Evolutionary conservation across 2,888 invertebrate species (phyloP), one percentile per base, ranked within the genome.

Genomic region (Rhamnusium bicolor): DNA sequence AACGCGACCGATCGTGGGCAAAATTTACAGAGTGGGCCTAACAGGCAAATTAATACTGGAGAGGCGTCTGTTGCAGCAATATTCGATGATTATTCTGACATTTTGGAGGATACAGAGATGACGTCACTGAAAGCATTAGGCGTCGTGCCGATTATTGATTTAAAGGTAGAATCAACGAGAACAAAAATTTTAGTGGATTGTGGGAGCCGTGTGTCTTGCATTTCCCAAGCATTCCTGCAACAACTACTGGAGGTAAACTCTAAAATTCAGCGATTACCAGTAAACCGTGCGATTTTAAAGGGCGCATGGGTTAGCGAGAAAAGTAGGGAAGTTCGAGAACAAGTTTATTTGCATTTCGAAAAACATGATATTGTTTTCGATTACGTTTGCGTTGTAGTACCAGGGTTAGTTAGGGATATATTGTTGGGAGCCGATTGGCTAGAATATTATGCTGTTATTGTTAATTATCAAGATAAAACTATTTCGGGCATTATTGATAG

Each of bases 381-480:
- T 16, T 27, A 65, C 10, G 32, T 51, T 10, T 73, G 49, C 60
- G 24, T 74, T 29, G 61, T 74, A 14, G 56, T 74, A 16, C 74
- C 74, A 8, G 53, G 58, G 4, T 32, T 74, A 46, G 32, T 29
- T 58, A 10, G 56, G 16, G 60, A 74, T 29, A 24, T 62, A 10
- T 56, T 74, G 10, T 61, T 74, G 12, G 74, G 71, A 12, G 46
- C 47, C 16, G 73, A 73, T 46, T 73, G 73, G 73, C 19, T 73
- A 61, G 46, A 16, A 10, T 32, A 70, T 14, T 21, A 53, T 65
- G 14, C 46, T 7, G 40, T 73, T 10, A 21, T 61, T n/a, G 18
- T 73, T 12, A 53, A 70, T 58, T 69, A 61, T 58, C 40, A 58
- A 5, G 56, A 70, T 65, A 21, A 24, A 8, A 16, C 16, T 8